A percentile compares a stretch with the other conserved stretches of the same genome.
Conservation (phyloP, 2,113 vertebrate species). For the Bubalus kerabau region DNA sequence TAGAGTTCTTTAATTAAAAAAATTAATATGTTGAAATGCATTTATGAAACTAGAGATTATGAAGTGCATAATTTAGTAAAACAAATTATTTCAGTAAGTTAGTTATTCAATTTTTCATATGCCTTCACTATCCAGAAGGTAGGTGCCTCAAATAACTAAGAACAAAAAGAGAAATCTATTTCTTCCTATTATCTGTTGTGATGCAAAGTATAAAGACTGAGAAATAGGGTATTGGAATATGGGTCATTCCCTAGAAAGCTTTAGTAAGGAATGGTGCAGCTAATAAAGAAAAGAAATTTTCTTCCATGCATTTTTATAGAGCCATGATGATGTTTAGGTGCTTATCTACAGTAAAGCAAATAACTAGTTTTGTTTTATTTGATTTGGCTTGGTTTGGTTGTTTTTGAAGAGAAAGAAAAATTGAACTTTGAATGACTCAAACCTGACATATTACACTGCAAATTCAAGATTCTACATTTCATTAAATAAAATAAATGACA, state of each 20-base stretch:
- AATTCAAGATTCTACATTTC: neutral
- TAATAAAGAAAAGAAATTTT: neutral
- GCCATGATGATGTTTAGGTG: neutral
- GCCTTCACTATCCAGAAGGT: neutral
- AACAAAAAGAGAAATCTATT: neutral
- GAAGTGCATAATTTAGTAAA: neutral
- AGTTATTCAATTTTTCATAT: neutral
- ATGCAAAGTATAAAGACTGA: neutral
- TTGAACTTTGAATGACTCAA: neutral
- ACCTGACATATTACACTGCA: neutral
- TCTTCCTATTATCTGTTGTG: neutral
- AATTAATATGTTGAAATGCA: neutral
- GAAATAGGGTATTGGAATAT: neutral
- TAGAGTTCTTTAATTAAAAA: neutral
- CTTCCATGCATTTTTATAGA: neutral
- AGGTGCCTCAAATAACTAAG: neutral
- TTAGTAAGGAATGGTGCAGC: neutral
- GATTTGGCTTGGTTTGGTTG: neutral
- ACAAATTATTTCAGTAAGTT: neutral
- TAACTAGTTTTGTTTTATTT: neutral
- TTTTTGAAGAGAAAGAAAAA: neutral
- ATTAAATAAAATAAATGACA: neutral
- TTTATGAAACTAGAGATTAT: neutral
- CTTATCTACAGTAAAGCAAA: neutral
- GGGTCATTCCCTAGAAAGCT: neutral